A percentile compares a stretch with the other conserved stretches of the same genome.
Conservation (phyloP, 2,888 invertebrate genomes). For the Calameuta pallipes region DNA sequence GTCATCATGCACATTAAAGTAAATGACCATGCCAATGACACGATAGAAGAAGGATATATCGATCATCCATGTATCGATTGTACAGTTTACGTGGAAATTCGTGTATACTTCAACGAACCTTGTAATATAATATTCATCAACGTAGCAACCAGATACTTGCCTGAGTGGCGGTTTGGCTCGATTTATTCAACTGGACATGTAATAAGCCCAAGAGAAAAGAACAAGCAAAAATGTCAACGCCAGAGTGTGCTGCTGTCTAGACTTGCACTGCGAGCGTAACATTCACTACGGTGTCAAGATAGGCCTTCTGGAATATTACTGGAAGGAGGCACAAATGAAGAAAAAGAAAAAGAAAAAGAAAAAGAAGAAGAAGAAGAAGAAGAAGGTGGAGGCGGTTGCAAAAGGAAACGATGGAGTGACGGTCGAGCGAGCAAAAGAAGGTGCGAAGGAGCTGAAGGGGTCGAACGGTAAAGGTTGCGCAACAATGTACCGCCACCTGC, state of each 20-base stretch:
- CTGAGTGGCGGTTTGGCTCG: slow-evolving; percentile 4
- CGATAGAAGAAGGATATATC: not conserved
- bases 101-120: not conserved
- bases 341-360: not conserved
- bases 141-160: not conserved
- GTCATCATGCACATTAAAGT: not conserved
- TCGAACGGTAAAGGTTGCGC: slow-evolving; percentile 33
- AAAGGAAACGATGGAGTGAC: slow-evolving; percentile 6
- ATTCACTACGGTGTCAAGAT: slow-evolving; percentile 29
- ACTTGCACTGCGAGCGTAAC: slow-evolving; percentile 28
- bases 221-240: slow-evolving; percentile 18
- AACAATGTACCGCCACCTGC: slow-evolving; percentile 55
- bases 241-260: slow-evolving; percentile 21
- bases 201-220: slow-evolving; percentile 18
- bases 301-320: too few relatives aligned
- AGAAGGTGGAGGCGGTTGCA: slow-evolving; percentile 9
- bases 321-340: not conserved
- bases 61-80: not conserved
- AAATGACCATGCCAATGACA: not conserved
- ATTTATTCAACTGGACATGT: not conserved
- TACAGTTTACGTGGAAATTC: not conserved
- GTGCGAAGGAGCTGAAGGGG: slow-evolving; percentile 13
- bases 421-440: slow-evolving; percentile 22
- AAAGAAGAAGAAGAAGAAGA: not conserved
- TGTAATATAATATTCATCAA: slow-evolving; percentile 2